Percentiles rank a stretch among this genome's conserved stretches.
Conservation (phyloP, 1,140 invertebrate genomes). For the Nomia melanderi region DNA sequence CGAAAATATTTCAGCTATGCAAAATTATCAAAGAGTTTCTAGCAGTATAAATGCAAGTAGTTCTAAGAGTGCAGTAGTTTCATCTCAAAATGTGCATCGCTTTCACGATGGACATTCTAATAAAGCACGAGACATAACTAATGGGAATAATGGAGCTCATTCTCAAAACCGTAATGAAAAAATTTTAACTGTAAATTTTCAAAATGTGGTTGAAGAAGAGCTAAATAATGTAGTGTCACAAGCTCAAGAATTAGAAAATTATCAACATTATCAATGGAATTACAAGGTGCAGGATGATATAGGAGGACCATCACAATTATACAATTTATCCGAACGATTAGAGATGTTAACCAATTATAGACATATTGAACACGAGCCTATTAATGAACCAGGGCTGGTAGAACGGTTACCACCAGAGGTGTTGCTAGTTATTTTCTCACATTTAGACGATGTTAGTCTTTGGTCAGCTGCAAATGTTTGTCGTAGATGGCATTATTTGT, state of each 20-base stretch:
- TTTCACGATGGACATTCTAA: not conserved
- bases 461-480: conserved; percentile 94
- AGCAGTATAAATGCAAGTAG: conserved; percentile 7
- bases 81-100: not conserved
- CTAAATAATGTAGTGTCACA: conserved; percentile 11
- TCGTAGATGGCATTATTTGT: conserved; percentile 89
- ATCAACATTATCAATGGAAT: conserved; percentile 55
- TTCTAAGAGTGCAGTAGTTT: not conserved
- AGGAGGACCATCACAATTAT: conserved; percentile 69
- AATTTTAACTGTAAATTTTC: not conserved
- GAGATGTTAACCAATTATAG: conserved; percentile 79
- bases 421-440: conserved; percentile 92
- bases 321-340: conserved; percentile 77
- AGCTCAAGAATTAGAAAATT: conserved; percentile 35
- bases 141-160: conserved; percentile 14
- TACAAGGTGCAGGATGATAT: conserved; percentile 52
- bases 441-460: conserved; percentile 94
- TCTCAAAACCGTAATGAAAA: conserved; percentile 22
- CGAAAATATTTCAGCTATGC: conserved; percentile 44
- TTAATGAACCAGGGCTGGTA: conserved; percentile 79
- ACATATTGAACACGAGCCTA: conserved; percentile 74
- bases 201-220: conserved; percentile 16
- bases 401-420: conserved; percentile 88
- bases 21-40: conserved; percentile 7
- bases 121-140: conserved; percentile 23